Evolutionary conservation across 2,888 invertebrate genomes (phyloP).

Genomic region (Pammene aurita): DNA sequence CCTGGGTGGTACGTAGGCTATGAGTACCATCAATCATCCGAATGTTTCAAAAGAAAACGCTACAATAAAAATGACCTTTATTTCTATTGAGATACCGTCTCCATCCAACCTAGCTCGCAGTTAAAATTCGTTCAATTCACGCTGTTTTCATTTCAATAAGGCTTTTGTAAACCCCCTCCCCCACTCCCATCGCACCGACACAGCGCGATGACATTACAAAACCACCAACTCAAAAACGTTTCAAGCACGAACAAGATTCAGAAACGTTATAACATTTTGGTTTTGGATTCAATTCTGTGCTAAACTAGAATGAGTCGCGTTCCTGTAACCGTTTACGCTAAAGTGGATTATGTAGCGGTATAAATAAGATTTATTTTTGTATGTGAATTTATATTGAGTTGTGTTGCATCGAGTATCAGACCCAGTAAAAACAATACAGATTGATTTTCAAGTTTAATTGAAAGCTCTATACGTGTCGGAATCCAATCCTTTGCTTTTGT

Average conservation of each 20-base stretch:
- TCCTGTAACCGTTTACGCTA: background rate
- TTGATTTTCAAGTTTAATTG: constrained; percentile 39
- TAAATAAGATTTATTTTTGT: background rate
- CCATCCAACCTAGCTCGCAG: background rate
- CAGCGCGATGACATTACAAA: constrained; percentile 9
- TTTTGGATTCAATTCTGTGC: background rate
- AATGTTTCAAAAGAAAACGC: background rate
- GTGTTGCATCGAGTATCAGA: background rate
- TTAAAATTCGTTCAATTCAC: constrained; percentile 11
- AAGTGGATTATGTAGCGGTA: background rate
- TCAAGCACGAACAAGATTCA: background rate
- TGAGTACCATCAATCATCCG: too few species aligned
- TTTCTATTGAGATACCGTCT: background rate
- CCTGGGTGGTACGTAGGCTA: too few species aligned
- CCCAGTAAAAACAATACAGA: constrained; percentile 23
- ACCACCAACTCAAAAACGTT: background rate
- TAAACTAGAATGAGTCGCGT: constrained; percentile 1
- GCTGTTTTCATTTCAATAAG: constrained; percentile 30
- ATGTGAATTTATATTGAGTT: background rate
- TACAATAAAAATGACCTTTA: background rate
- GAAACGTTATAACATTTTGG: background rate
- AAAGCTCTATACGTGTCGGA: constrained; percentile 23
- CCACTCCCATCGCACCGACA: background rate
- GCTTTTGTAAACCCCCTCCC: constrained; percentile 19
- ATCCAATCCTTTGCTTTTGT: constrained; percentile 33